Base-by-base conservation (phyloP, 1,140 invertebrate species). In the Zaprionus africanus region DNA sequence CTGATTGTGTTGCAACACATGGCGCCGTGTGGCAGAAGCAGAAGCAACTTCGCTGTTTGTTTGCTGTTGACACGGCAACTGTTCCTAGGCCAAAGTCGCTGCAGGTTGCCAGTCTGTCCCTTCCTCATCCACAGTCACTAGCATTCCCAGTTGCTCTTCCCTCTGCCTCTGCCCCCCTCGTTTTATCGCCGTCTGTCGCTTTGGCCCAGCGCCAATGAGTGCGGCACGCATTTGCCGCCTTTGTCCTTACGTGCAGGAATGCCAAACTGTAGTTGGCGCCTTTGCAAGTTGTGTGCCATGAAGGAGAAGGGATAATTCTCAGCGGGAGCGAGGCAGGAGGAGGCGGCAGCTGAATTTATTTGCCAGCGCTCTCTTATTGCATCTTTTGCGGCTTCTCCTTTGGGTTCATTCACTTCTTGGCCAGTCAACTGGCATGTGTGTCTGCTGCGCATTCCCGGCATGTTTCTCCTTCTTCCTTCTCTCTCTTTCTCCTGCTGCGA, bases 161-260 rank as follows among this genome's bases (percentile, higher is more conserved):
- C 31, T 24, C n/a, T 38, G 24, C 17, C 54, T 22, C 15, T 2
- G 28, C 24, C 26, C 71, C 26, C 15, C 19, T 41, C 19, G 24
- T 24, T 54, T 53, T 54, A 41, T 66, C 31, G 22, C 53, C 46
- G 24, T 54, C 46, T 64, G n/a, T 36, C 49, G 53, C 54, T 56
- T 70, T 75, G 69, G 65, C 68, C 22, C 5, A 36, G 53, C 70
- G 63, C 76, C 69, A 73, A 49, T 58, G 57, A 62, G 58, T 74
- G 31, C 62, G 70, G 51, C 46, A 78, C 70, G 70, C 75, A 66
- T 58, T 87, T 64, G 78, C 81, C 67, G 74, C 73, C 84, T 70
- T 76, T 79, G 72, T 79, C 66, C 78, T 84, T 81, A 90, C 85
- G 85, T 84, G 85, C 76, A 68, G 74, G 65, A 84, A 88, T 87